These are phyloP conservation scores for Criorhina ranunculi DNA, from an alignment of 2,888 invertebrate genomes.

Conservation along the genomic window DNA sequence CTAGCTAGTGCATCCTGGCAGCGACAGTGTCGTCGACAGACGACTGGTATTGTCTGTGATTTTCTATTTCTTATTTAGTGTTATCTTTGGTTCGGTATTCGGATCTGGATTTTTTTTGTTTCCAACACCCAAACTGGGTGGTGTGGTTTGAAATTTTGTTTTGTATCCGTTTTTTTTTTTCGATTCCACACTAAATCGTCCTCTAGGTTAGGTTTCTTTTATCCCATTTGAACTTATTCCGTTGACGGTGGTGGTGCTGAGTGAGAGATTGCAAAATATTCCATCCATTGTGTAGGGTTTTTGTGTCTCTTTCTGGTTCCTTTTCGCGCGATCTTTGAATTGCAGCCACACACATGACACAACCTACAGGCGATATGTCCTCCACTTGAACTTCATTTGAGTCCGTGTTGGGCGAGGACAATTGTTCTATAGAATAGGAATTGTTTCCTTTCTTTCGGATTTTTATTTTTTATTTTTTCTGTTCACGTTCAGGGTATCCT, in stretches of 20 bases:
- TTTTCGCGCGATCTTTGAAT: constrained; percentile 37
- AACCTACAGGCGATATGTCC: constrained; percentile 71
- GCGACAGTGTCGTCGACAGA: constrained; percentile 44
- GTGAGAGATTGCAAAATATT: constrained; percentile 63
- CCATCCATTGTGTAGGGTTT: constrained; percentile 29
- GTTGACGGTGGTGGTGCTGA: constrained; percentile 57
- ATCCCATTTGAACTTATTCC: constrained; percentile 63
- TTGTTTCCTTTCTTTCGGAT: constrained; percentile 55
- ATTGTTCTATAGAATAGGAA: constrained; percentile 67
- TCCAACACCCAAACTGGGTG: constrained; percentile 11
- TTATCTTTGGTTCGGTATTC: constrained; percentile 63
- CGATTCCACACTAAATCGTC: constrained; percentile 50
- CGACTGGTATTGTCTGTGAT: constrained; percentile 71
- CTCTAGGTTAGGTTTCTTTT: constrained; percentile 46
- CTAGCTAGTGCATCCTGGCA: constrained; percentile 46
- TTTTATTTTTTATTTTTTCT: constrained; percentile 27
- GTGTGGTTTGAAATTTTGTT: constrained; percentile 19
- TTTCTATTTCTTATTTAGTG: constrained; percentile 76
- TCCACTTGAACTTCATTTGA: constrained; percentile 76
- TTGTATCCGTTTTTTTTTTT: constrained; percentile 45
- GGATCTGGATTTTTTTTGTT: constrained; percentile 3
- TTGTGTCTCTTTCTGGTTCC: not conserved
- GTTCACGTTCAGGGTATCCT: constrained; percentile 38
- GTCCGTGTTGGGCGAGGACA: constrained; percentile 74
- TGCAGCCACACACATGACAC: constrained; percentile 68